Percentiles rank a stretch among this genome's conserved stretches.
Evolutionary conservation across 2,888 invertebrate genomes (phyloP).

Genomic region (Cynaeus angustus): DNA sequence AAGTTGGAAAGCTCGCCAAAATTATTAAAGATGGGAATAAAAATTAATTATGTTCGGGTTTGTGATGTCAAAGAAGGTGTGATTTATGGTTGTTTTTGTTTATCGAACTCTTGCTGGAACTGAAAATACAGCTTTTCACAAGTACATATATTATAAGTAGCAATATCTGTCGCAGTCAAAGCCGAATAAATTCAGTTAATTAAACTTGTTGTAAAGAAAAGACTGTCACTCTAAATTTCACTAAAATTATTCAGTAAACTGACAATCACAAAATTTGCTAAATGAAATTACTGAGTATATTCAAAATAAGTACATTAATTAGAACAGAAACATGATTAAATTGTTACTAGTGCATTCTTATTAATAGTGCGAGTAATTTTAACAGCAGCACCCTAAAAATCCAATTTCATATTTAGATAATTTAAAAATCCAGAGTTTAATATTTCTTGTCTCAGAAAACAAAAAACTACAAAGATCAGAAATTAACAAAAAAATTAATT

Average conservation of each 20-base stretch:
- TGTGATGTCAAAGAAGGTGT: conserved; percentile 14
- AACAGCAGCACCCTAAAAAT: too few relatives aligned
- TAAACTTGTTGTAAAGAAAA: not conserved
- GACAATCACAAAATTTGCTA: too few relatives aligned
- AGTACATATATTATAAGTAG: not conserved
- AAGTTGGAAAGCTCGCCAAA: conserved; percentile 26
- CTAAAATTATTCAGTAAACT: not conserved
- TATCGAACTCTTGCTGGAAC: conserved; percentile 1
- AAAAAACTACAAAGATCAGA: not conserved
- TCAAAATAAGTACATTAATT: too few relatives aligned
- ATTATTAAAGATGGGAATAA: conserved; percentile 22
- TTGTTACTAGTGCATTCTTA: too few relatives aligned
- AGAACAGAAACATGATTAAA: too few relatives aligned
- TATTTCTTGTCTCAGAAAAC: too few relatives aligned
- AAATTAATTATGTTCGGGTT: conserved; percentile 35
- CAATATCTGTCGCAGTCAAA: too few relatives aligned
- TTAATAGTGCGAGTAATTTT: too few relatives aligned
- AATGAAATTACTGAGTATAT: too few relatives aligned
- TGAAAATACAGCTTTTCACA: not conserved
- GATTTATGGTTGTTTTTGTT: conserved; percentile 40
- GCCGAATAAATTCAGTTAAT: not conserved
- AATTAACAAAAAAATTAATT: not conserved
- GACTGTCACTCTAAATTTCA: not conserved
- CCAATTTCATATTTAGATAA: too few relatives aligned
- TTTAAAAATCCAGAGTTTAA: too few relatives aligned